phyloP scores from a whole-genome alignment of 2,113 vertebrate species.

The Mola mola region DNA sequence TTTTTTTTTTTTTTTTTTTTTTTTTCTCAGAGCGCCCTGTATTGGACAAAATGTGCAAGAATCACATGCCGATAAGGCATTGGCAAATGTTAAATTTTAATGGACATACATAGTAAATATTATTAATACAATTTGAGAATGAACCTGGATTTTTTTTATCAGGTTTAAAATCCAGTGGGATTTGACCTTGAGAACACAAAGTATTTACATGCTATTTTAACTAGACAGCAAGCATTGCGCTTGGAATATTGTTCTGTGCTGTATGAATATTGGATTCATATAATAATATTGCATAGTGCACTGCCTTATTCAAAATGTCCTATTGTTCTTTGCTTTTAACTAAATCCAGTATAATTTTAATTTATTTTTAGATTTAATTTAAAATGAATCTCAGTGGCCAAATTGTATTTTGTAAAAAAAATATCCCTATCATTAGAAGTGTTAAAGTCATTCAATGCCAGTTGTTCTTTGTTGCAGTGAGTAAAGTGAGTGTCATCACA shows the following conservation, averaged over 20 bases:
- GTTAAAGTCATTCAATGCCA: not conserved
- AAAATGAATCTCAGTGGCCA: too few species aligned
- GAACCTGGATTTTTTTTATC: slow-evolving; percentile 50
- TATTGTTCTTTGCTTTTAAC: not conserved
- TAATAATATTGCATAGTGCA: not conserved
- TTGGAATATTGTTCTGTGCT: not conserved
- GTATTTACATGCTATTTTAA: slow-evolving; percentile 15
- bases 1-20: too few species aligned
- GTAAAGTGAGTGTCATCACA: not conserved
- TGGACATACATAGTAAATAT: too few species aligned
- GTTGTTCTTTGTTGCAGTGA: not conserved
- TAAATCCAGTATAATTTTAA: too few species aligned
- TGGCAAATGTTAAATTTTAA: too few species aligned
- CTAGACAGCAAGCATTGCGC: slow-evolving; percentile 1
- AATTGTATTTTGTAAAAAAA: too few species aligned
- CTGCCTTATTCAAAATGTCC: not conserved
- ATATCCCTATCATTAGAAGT: too few species aligned
- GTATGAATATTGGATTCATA: slow-evolving; percentile 1
- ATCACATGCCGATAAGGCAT: too few species aligned
- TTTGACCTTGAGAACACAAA: slow-evolving; percentile 27
- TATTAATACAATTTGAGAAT: too few species aligned
- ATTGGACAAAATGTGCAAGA: too few species aligned
- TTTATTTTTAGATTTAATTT: too few species aligned
- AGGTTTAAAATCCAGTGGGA: slow-evolving; percentile 25
- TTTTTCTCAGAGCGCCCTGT: too few species aligned